A percentile compares a stretch with the other conserved stretches of the same genome.
phyloP scores from a whole-genome alignment of 2,113 vertebrate genomes.

The Rhinopomastus cyanomelas region DNA sequence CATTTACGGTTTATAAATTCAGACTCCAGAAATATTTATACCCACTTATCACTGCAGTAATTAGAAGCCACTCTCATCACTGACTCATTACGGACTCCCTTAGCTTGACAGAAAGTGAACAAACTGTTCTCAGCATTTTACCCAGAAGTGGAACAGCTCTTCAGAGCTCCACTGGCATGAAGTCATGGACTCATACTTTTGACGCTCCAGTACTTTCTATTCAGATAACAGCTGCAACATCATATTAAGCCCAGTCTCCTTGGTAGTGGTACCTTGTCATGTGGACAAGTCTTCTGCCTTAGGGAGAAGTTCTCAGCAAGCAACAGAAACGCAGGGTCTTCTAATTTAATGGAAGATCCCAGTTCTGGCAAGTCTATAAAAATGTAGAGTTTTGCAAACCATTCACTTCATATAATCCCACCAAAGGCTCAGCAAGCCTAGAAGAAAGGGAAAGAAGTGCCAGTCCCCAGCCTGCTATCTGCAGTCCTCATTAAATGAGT shows the following conservation, averaged over 20 bases:
- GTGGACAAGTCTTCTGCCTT: neutral
- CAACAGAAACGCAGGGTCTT: neutral
- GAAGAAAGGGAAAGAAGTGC: neutral
- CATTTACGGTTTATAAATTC: neutral
- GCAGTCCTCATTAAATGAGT: neutral
- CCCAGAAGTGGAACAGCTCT: neutral
- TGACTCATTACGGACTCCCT: neutral
- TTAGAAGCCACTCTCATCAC: neutral
- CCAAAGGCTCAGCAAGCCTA: neutral
- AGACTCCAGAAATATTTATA: neutral
- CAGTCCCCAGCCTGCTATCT: neutral
- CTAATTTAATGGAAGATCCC: neutral
- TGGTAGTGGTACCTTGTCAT: fast-evolving
- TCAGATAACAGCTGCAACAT: neutral
- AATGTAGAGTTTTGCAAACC: neutral
- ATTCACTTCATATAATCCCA: neutral
- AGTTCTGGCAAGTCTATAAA: neutral
- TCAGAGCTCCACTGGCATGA: neutral
- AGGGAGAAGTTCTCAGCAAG: neutral
- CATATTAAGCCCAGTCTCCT: fast-evolving
- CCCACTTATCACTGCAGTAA: neutral
- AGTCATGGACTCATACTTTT: neutral
- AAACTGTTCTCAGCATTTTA: neutral
- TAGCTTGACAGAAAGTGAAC: neutral
- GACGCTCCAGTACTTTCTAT: neutral